Evolutionary conservation across 2,888 invertebrate species (phyloP), one percentile per base, ranked within the genome.

Genomic region (Diaprepes abbreviatus): DNA sequence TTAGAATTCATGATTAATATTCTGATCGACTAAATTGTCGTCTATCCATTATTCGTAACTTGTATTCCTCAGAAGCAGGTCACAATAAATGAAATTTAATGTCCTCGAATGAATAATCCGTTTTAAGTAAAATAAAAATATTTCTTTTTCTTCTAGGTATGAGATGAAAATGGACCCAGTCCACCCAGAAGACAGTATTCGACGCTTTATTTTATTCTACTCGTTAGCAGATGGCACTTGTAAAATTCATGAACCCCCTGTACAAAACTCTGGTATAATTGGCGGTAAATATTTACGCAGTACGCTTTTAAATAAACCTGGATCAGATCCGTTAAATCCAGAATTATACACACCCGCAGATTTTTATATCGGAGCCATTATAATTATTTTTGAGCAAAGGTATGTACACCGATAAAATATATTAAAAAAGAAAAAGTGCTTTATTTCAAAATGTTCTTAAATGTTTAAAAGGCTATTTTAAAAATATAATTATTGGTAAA

Each of bases 161-260:
- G 89, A 90, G 58, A 92, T 93, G 80, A 87, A 89, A 68, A 86
- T 95, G 86, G 93, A 94, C 76, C 90, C 90, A 72, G 89, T 92
- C 3, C 90, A 92, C 79, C 93, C 93, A 0, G 94, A 94, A 79
- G 94, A 95, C 82, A 83, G 86, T 28, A 89, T 89, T 1, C 88
- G 96, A 28, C 86, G 89, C 74, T 96, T 96, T 81, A 87, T 94
- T 35, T 80, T 96, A 35, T 88, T 90, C 2, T 95, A 94, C 84
- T 89, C 89, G 66, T 86, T 95, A 40, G 89, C 90, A 3, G 92
- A 94, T 76, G 92, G 94, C 59, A 89, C 89, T 70, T 88, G 94
- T 76, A 87, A 88, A 75, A 91, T 96, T 66, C 88, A 88, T 66
- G 96, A 96, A 82, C 87, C 92, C 2, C 88, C 89, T 1, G 88